Conservation (phyloP, 2,797 vertebrate species). For the Typhlichthys subterraneus region DNA sequence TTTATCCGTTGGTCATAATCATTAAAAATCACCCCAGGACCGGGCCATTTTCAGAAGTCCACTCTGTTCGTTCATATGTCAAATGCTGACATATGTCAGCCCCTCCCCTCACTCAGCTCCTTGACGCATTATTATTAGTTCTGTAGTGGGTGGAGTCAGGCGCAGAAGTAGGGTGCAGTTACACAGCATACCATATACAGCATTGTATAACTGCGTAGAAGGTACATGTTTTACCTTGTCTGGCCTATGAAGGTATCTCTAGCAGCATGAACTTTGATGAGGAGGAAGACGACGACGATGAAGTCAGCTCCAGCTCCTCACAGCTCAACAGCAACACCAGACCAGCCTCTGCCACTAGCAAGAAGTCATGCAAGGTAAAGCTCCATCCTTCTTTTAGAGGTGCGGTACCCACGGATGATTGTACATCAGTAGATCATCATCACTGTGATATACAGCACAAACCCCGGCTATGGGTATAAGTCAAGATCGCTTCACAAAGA, state of each 20-base stretch:
- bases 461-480: too few relatives aligned
- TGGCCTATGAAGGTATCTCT: constrained; percentile 85
- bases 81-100: too few relatives aligned
- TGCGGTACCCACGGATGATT: neutral
- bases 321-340: constrained; percentile 96
- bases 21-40: too few relatives aligned
- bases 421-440: neutral
- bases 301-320: constrained; percentile 96
- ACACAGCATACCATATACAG: neutral
- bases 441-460: neutral
- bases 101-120: too few relatives aligned
- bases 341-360: constrained; percentile 94
- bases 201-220: neutral
- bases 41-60: too few relatives aligned
- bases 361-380: constrained; percentile 91
- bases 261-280: constrained; percentile 99
- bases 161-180: neutral
- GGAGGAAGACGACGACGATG: constrained; percentile 95
- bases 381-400: neutral
- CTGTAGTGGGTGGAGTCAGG: too few relatives aligned
- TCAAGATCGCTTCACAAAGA: too few relatives aligned
- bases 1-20: too few relatives aligned
- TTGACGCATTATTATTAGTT: too few relatives aligned
- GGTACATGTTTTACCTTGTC: too few relatives aligned
- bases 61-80: too few relatives aligned